Evolutionary conservation across 2,113 vertebrate species (phyloP).

Genomic region (Euleptes europaea): DNA sequence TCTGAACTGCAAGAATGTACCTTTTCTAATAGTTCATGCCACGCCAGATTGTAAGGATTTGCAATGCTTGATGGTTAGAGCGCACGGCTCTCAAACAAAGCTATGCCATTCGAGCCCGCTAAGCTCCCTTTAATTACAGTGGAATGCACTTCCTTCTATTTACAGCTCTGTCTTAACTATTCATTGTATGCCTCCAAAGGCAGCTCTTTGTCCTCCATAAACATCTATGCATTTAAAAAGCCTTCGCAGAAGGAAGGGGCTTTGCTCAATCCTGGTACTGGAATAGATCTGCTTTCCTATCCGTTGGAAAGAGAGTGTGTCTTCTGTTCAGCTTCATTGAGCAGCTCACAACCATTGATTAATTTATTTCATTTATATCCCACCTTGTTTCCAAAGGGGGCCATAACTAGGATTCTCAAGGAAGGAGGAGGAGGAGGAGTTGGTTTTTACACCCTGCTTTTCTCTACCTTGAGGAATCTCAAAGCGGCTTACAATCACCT

Average conservation of each 20-base stretch:
- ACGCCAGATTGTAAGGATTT: background rate
- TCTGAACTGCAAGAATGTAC: constrained; percentile 13
- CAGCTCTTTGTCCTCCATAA: constrained; percentile 19
- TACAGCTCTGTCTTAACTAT: constrained; percentile 42
- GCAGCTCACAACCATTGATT: background rate
- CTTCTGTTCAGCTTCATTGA: background rate
- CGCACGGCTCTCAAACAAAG: constrained; percentile 39
- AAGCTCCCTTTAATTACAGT: constrained; percentile 63
- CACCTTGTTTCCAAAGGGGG: too few species aligned
- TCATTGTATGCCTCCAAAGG: constrained; percentile 42
- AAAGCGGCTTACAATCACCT: too few species aligned
- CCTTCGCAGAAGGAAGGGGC: background rate
- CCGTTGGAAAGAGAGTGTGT: background rate
- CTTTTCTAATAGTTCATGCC: background rate
- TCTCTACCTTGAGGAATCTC: too few species aligned
- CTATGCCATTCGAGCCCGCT: constrained; percentile 60
- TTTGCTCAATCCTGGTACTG: constrained; percentile 3
- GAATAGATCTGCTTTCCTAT: background rate
- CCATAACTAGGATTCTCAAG: too few species aligned
- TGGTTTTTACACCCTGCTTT: too few species aligned
- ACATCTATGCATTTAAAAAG: background rate
- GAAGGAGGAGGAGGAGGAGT: too few species aligned
- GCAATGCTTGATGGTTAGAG: constrained; percentile 21
- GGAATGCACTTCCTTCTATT: constrained; percentile 39
- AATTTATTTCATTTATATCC: too few species aligned